phyloP scores from a whole-genome alignment of 2,113 vertebrate genomes.

The Phaetusa simplex region DNA sequence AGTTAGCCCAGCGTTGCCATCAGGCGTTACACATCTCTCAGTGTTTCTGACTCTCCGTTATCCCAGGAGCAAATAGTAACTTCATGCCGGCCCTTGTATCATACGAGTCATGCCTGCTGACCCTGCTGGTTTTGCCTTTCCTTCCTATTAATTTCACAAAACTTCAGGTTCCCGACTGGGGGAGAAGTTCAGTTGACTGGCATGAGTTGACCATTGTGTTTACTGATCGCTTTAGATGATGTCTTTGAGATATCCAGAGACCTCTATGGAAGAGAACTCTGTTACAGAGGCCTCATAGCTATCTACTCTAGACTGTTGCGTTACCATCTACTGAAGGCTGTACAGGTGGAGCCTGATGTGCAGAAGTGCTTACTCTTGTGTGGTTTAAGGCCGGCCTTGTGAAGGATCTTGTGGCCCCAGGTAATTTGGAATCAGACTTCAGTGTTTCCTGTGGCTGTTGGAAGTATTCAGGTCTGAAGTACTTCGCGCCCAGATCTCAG shows the following conservation, averaged over 20 bases:
- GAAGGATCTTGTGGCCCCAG: not conserved
- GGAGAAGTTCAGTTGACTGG: not conserved
- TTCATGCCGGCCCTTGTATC: not conserved
- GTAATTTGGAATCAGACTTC: not conserved
- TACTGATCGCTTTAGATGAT: not conserved
- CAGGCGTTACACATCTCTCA: not conserved
- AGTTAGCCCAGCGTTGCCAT: not conserved
- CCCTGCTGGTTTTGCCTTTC: not conserved
- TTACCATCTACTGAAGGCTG: not conserved
- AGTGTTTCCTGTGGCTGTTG: not conserved
- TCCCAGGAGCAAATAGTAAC: not conserved
- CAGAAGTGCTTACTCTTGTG: not conserved
- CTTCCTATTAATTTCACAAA: not conserved
- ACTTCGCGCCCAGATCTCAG: not conserved
- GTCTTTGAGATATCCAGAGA: not conserved
- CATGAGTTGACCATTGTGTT: fast-evolving
- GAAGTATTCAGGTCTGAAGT: not conserved
- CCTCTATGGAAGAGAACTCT: not conserved
- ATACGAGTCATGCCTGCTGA: not conserved
- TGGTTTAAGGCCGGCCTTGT: not conserved
- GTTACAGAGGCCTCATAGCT: not conserved
- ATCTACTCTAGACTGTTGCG: not conserved
- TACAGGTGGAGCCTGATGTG: not conserved
- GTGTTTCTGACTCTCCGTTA: not conserved
- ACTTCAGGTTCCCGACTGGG: not conserved